Base-by-base conservation (phyloP, 1,140 invertebrate species). In the Camponotus vicinus region DNA sequence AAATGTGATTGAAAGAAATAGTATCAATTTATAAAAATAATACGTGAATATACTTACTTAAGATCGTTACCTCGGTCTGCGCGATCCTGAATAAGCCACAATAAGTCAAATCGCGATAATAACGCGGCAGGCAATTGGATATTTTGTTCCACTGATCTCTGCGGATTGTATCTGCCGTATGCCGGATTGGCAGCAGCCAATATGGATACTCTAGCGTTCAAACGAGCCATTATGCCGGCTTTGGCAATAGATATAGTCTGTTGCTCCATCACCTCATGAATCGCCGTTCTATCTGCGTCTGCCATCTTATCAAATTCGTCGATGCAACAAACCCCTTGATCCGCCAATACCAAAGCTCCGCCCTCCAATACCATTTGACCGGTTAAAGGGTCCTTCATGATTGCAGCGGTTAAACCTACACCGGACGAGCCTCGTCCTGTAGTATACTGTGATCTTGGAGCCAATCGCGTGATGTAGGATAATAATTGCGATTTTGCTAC, bases 251-350 rank as follows among this genome's bases (percentile, higher is more conserved):
- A 99, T 88, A 99, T 99, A 1, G 99, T 99, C 95, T 99, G 99
- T 93, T 99, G 99, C 96, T 99, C 99, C 99, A 99, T 99, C 7
- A 99, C 98, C 95, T 99, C 99, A 94, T 99, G 99, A 91, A 99
- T 99, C 59, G 99, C 98, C 0, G 99, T 99, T 91, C 99, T 96
- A 95, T 99, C 99, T 15, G 94, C 93, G 83, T 99, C 99, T 63
- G 98, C 97, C 99, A 99, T 99, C 96, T 99, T 99, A 95, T 99
- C 99, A 95, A 99, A 99, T 95, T 99, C 99, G 93, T 99, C 99
- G 94, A 99, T 99, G 93, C 99, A 99, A 94, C 99, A 99, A 55
- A 99, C 98, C 34, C 99, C 98, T 92, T 99, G 97, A 96, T 99
- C 99, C 18, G 99, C 99, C 66, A 99, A 94, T 13, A 99, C 99